phyloP scores from a whole-genome alignment of 2,113 vertebrate genomes.

The Engystomops pustulosus region DNA sequence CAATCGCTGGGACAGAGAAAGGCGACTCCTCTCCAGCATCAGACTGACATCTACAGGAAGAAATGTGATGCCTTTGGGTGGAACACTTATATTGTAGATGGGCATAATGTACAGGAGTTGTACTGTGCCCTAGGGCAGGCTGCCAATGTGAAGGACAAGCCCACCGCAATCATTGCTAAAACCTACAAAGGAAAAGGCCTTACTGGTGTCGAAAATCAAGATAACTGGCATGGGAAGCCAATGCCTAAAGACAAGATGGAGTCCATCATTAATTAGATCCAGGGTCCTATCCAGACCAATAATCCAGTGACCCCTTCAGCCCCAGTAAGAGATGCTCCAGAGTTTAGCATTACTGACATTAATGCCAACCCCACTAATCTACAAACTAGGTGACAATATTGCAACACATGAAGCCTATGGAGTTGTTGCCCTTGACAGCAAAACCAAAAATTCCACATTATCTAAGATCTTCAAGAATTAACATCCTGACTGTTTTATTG shows the following conservation, averaged over 20 bases:
- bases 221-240: conserved; percentile 86
- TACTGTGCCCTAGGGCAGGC: conserved; percentile 83
- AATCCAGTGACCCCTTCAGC: conserved; percentile 69
- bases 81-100: conserved; percentile 86
- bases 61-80: conserved; percentile 89
- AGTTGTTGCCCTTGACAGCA: conserved; percentile 83
- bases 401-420: conserved; percentile 83
- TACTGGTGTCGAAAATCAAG: conserved; percentile 82
- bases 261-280: conserved; percentile 74
- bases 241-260: conserved; percentile 81
- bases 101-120: conserved; percentile 81
- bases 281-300: conserved; percentile 77
- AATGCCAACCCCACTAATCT: conserved; percentile 73
- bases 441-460: conserved; percentile 87
- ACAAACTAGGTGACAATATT: conserved; percentile 79
- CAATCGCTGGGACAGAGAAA: conserved; percentile 83
- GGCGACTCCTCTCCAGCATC: conserved; percentile 75
- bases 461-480: conserved; percentile 80
- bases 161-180: conserved; percentile 85
- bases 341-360: conserved; percentile 68
- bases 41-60: conserved; percentile 75
- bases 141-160: conserved; percentile 78
- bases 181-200: conserved; percentile 86
- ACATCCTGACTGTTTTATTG: conserved; percentile 82
- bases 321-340: conserved; percentile 74